Evolutionary conservation across 2,113 vertebrate genomes (phyloP), one percentile per base, ranked within the genome.

Genomic region (Sterrhoptilus dennistouni): DNA sequence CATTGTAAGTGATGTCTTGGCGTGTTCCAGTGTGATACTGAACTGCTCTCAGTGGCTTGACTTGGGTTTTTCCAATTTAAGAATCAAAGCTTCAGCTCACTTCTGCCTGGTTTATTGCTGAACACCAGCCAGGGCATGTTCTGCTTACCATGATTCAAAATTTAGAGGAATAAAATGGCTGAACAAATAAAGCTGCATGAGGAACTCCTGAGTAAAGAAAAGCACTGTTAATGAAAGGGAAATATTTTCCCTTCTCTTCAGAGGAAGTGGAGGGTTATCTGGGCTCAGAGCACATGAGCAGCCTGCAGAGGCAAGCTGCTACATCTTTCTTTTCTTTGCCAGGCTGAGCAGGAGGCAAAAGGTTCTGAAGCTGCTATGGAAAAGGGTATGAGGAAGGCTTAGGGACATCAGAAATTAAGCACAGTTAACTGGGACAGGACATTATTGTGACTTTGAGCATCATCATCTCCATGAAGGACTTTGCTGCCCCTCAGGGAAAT

Each of bases 41-140:
- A 80, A 50, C 71, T 1, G 3, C 38, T 19, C 74, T 90, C 71
- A 70, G 79, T 52, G 12, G 28, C 68, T 63, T 75, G 56, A 84
- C 56, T 82, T 69, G 40, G 14, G 9, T 66, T 95, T 91, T 93
- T 86, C 88, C 89, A 72, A 89, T 88, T 88, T 70, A 83, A 96
- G 76, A 80, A 90, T 66, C 71, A 87, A 65, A 92, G 40, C 53
- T 70, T 86, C 59, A 83, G 25, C 68, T 86, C 22, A 5, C 27
- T 92, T 14, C 63, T 90, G 2, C 63, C 71, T 77, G 31, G 28
- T 54, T 83, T 80, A 65, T 50, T 69, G 59, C 66, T 77, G 75
- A 90, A 36, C 74, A 88, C 7, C 28, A 80, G 54, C 50, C 36
- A 72, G 18, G 50, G 45, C 1, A 2, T 56, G 31, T 76, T 95